Percentiles rank a stretch among this genome's conserved stretches.
These are phyloP conservation scores for Chaetogeoica ovagalla DNA, from an alignment of 2,888 invertebrate species.

Conservation along the genomic window DNA sequence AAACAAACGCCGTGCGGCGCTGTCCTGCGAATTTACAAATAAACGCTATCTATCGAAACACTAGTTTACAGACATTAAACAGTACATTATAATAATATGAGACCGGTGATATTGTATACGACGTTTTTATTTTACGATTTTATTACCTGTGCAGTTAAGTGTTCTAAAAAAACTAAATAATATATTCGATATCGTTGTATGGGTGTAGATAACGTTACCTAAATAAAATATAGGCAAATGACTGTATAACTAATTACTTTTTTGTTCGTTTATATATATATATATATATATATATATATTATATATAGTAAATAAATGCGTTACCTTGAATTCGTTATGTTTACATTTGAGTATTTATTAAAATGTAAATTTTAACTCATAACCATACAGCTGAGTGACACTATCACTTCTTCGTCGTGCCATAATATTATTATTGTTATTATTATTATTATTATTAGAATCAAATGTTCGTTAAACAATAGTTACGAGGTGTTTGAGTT, in stretches of 20 bases:
- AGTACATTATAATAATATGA: neutral
- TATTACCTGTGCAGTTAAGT: neutral
- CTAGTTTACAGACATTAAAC: conserved; percentile 19
- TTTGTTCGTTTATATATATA: neutral
- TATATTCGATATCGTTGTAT: neutral
- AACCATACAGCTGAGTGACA: too few species aligned
- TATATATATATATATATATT: too few species aligned
- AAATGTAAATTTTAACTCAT: too few species aligned
- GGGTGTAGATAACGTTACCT: neutral
- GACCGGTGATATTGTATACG: neutral
- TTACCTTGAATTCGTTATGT: neutral
- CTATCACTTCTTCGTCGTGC: too few species aligned
- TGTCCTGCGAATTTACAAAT: neutral
- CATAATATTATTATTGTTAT: too few species aligned
- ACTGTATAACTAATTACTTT: neutral
- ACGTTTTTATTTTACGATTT: neutral
- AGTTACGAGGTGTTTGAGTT: too few species aligned
- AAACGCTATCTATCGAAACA: neutral
- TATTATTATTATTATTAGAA: too few species aligned
- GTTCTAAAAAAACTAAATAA: neutral
- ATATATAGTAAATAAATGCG: neutral
- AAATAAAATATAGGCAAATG: neutral
- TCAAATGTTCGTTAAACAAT: too few species aligned
- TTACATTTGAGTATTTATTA: too few species aligned
- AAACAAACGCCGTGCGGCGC: too few species aligned